These are phyloP conservation scores for Aporophyla nigra DNA, from an alignment of 2,888 invertebrate genomes.

Conservation along the genomic window DNA sequence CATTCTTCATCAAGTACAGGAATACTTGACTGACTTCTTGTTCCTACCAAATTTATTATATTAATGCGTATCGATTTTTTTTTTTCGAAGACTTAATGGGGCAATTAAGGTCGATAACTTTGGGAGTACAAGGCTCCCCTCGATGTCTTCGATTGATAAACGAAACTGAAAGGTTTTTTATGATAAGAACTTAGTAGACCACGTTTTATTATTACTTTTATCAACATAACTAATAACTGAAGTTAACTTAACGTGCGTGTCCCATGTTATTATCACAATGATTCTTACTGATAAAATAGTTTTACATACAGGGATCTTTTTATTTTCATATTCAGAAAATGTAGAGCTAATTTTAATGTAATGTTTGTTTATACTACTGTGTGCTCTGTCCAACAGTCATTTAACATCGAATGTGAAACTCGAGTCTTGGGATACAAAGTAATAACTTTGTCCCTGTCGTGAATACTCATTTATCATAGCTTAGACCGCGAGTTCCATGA, in stretches of 20 bases:
- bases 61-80: conserved; percentile 51
- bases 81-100: conserved; percentile 27
- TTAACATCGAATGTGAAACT: conserved; percentile 24
- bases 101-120: conserved; percentile 44
- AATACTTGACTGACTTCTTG: conserved; percentile 42
- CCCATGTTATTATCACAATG: conserved; percentile 21
- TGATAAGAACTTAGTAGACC: conserved; percentile 38
- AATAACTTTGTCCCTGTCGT: conserved; percentile 24
- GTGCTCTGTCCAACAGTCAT: background rate
- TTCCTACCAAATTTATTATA: conserved; percentile 41
- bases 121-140: conserved; percentile 26
- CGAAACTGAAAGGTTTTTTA: conserved; percentile 32
- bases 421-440: conserved; percentile 23
- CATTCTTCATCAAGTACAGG: conserved; percentile 53
- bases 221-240: conserved; percentile 24
- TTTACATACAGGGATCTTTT: background rate
- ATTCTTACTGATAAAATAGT: conserved; percentile 4
- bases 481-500: conserved; percentile 24
- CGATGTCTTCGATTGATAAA: conserved; percentile 34
- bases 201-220: conserved; percentile 32
- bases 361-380: background rate
- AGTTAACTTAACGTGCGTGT: conserved; percentile 6
- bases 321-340: background rate
- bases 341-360: background rate
- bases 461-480: conserved; percentile 31